Base-by-base conservation (phyloP, 2,113 vertebrate genomes). In the Podarcis muralis region DNA sequence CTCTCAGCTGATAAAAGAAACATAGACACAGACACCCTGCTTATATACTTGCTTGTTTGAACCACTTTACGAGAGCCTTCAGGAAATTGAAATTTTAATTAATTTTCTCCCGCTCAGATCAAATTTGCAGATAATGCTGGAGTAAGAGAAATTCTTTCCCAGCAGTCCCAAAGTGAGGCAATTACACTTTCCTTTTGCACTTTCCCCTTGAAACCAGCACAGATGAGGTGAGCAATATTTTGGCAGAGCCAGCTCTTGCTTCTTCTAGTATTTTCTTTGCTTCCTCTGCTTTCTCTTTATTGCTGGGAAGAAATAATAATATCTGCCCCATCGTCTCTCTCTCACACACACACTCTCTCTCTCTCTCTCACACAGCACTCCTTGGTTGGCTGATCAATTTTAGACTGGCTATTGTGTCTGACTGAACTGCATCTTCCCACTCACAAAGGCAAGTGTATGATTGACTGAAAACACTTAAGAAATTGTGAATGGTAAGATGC, bases 391-490 rank as follows among this genome's bases (percentile, higher is more conserved):
- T 88, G 94, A 95, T 94, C 69, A 11, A 43, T 95, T 95, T 93
- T 89, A 84, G 87, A 93, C 82, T 23, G n/a, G 16, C 86, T 81
- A 87, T 40, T 91, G 53, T 88, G 48, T 88, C 90, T 96, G 93
- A 87, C 90, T 96, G 93, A 93, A 93, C 85, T 1, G 0, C 22
- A 89, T 90, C 89, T 92, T 94, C 89, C 87, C 90, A 75, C 85
- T 88, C 86, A 89, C 86, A 94, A 43, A 85, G 93, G 90, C 79
- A 92, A 92, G 91, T 1, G 4, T 23, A 7, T 87, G 91, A 93
- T 92, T 91, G 92, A 94, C 3, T 92, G 92, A 94, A 95, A 96
- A 93, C 74, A 85, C 90, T 91, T 85, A 71, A 68, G 93, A 91
- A 89, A 82, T 84, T 88, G 37, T 0, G 13, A 94, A 91, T 74